phyloP scores from a whole-genome alignment of 2,888 invertebrate genomes.

The Eilema sororculum region DNA sequence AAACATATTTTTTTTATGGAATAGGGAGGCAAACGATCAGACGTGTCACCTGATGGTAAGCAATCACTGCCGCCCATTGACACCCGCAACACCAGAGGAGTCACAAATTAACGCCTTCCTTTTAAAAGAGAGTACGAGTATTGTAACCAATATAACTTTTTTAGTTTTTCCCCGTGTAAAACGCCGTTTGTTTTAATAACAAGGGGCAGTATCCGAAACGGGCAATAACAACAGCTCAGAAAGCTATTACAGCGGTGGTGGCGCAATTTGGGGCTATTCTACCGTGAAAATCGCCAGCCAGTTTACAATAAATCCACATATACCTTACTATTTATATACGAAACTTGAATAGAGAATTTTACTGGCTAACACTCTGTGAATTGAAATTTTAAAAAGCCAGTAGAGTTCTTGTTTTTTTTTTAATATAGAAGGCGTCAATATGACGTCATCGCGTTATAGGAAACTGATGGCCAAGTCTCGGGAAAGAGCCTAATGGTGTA shows the following conservation, averaged over 20 bases:
- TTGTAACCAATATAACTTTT: background rate
- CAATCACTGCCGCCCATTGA: no score
- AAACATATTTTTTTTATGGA: background rate
- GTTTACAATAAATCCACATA: slow-evolving; percentile 61
- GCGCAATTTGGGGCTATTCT: slow-evolving; percentile 59
- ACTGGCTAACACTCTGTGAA: background rate
- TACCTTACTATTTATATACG: slow-evolving; percentile 50
- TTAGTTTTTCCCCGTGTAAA: slow-evolving; percentile 15
- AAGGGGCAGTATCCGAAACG: slow-evolving; percentile 59
- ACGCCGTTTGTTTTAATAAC: slow-evolving; percentile 46
- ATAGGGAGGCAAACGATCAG: no score
- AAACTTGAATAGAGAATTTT: slow-evolving; percentile 21
- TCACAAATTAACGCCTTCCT: no score
- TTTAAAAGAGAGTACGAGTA: no score
- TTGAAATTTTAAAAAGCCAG: background rate
- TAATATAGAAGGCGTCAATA: no score
- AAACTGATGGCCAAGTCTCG: no score
- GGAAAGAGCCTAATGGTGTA: no score
- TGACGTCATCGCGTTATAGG: no score
- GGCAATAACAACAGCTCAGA: slow-evolving; percentile 62
- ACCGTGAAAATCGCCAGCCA: slow-evolving; percentile 60
- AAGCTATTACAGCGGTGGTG: slow-evolving; percentile 59
- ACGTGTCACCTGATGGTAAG: no score
- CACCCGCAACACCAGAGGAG: no score
- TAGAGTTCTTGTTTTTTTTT: background rate